phyloP scores from a whole-genome alignment of 2,888 invertebrate species.

The Chymomyza fuscimana region DNA sequence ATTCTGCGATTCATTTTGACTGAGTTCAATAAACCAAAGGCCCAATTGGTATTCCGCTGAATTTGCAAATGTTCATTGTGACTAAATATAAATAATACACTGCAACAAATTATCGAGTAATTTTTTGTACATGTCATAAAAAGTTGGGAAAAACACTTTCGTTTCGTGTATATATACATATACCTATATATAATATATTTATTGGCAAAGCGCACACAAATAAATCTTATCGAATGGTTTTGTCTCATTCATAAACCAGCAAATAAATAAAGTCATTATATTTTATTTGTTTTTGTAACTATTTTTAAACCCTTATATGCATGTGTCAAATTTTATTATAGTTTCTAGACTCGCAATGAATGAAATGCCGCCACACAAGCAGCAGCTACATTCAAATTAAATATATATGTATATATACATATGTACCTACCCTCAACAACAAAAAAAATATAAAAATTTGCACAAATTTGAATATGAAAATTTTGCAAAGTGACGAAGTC shows the following conservation, averaged over 20 bases:
- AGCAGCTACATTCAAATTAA: constrained; percentile 44
- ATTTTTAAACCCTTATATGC: constrained; percentile 41
- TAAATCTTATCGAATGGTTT: not conserved
- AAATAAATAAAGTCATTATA: not conserved
- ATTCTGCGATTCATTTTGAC: not conserved
- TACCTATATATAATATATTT: too few relatives aligned
- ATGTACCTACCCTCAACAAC: too few relatives aligned
- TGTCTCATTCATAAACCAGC: not conserved
- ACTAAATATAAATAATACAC: not conserved
- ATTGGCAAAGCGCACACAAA: not conserved
- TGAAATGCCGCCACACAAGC: constrained; percentile 19
- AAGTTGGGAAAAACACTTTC: not conserved
- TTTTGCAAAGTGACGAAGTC: constrained; percentile 38
- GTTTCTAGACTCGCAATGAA: constrained; percentile 12
- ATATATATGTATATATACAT: constrained; percentile 28
- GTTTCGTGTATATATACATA: too few relatives aligned
- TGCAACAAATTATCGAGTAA: not conserved
- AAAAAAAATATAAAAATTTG: constrained; percentile 54
- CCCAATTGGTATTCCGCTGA: not conserved
- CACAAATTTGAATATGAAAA: constrained; percentile 55
- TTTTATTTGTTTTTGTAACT: constrained; percentile 26
- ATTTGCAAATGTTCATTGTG: not conserved
- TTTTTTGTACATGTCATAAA: not conserved
- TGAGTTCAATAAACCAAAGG: constrained; percentile 30
- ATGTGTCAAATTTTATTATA: constrained; percentile 33